Evolutionary conservation across 2,888 invertebrate genomes (phyloP).

Genomic region (Luperina testacea): DNA sequence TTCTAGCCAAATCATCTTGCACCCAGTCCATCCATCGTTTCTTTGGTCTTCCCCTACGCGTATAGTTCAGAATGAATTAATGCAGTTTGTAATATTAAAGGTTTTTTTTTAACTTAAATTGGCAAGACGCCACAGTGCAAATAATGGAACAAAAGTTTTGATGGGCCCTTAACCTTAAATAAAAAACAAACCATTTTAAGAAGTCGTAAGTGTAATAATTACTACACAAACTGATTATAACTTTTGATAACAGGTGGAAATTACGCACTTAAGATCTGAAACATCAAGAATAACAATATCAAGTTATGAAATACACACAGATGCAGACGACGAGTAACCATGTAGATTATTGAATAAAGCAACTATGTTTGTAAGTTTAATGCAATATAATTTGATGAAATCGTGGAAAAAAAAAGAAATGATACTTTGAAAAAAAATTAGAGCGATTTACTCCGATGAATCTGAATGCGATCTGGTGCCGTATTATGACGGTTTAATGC

Average conservation of each 20-base stretch:
- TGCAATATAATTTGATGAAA: slow-evolving; percentile 37
- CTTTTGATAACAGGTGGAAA: slow-evolving; percentile 80
- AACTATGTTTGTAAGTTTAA: slow-evolving; percentile 32
- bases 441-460: background rate
- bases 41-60: background rate
- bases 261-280: slow-evolving; percentile 83
- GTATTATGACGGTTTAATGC: background rate
- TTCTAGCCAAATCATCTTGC: background rate
- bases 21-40: background rate
- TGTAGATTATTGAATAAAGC: slow-evolving; percentile 56
- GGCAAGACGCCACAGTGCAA: background rate
- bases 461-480: background rate
- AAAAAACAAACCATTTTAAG: background rate
- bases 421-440: background rate
- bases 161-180: slow-evolving; percentile 8
- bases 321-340: slow-evolving; percentile 65
- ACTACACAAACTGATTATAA: slow-evolving; percentile 26
- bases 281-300: slow-evolving; percentile 82
- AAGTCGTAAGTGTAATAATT: background rate
- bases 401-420: background rate
- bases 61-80: background rate
- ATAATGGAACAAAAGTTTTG: background rate
- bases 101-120: background rate
- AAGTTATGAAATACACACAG: slow-evolving; percentile 82
- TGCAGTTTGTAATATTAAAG: too few species aligned